Conservation (phyloP, 2,113 vertebrate genomes). For the Tricholaema leucomelas region DNA sequence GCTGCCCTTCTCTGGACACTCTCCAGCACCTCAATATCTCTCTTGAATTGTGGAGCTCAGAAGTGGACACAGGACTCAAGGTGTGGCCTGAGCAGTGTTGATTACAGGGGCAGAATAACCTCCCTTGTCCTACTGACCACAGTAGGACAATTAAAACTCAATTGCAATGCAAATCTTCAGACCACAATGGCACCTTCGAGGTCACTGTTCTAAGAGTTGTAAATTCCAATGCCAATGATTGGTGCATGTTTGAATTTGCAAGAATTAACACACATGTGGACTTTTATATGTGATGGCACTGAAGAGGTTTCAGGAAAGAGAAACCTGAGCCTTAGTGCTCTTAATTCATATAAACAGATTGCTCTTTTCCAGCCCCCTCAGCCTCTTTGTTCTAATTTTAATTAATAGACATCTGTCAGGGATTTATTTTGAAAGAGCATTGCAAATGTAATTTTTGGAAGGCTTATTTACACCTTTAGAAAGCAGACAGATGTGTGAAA, state of each 20-base stretch:
- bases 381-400: not conserved
- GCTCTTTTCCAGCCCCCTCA: not conserved
- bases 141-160: not conserved
- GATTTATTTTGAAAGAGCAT: not conserved
- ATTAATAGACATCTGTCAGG: not conserved
- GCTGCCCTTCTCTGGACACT: too few species aligned
- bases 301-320: not conserved
- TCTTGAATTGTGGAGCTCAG: too few species aligned
- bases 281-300: not conserved
- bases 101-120: too few species aligned
- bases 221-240: not conserved
- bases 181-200: not conserved
- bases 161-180: not conserved
- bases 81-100: too few species aligned
- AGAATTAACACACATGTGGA: not conserved
- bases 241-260: not conserved
- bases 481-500: not conserved
- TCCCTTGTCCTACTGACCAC: too few species aligned
- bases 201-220: not conserved
- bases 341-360: not conserved
- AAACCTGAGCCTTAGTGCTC: not conserved
- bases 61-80: too few species aligned
- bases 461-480: not conserved
- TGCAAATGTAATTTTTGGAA: not conserved
- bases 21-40: too few species aligned